phyloP scores from a whole-genome alignment of 1,140 invertebrate species.

The Vanessa atalanta region DNA sequence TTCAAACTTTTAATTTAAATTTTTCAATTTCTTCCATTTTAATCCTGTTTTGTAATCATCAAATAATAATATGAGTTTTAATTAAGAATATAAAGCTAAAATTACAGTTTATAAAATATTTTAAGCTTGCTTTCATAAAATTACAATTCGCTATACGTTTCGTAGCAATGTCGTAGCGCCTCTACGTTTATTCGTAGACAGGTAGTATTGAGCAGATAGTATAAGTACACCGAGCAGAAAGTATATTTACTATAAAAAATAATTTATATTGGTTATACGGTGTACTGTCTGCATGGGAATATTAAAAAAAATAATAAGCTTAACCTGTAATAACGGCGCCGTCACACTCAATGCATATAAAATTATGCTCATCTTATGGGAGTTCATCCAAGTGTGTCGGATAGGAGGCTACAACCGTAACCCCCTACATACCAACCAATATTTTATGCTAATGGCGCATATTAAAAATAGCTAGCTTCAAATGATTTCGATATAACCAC shows the following conservation, averaged over 20 bases:
- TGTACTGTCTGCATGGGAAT: not conserved
- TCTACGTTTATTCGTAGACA: constrained; percentile 65
- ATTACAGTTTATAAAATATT: not conserved
- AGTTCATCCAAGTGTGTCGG: constrained; percentile 54
- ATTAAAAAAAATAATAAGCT: constrained; percentile 17
- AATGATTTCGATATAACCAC: not conserved
- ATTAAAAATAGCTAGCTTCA: constrained; percentile 18
- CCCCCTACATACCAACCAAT: constrained; percentile 23
- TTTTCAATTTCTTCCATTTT: not conserved
- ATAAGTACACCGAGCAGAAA: not conserved
- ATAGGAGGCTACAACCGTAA: constrained; percentile 38
- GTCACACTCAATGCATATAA: constrained; percentile 49
- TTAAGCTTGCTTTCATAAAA: no score
- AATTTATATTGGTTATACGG: constrained; percentile 7
- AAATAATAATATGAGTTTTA: not conserved
- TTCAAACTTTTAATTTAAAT: no score
- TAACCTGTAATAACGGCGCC: constrained; percentile 41
- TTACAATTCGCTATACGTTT: constrained; percentile 8
- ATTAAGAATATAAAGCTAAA: not conserved
- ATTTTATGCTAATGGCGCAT: constrained; percentile 18
- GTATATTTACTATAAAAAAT: constrained; percentile 1
- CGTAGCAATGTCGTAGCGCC: constrained; percentile 68
- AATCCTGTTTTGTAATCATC: not conserved
- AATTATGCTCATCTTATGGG: constrained; percentile 51
- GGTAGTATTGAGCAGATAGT: not conserved